Conservation (phyloP, 2,797 vertebrate genomes). For the Dicrostonyx torquatus region DNA sequence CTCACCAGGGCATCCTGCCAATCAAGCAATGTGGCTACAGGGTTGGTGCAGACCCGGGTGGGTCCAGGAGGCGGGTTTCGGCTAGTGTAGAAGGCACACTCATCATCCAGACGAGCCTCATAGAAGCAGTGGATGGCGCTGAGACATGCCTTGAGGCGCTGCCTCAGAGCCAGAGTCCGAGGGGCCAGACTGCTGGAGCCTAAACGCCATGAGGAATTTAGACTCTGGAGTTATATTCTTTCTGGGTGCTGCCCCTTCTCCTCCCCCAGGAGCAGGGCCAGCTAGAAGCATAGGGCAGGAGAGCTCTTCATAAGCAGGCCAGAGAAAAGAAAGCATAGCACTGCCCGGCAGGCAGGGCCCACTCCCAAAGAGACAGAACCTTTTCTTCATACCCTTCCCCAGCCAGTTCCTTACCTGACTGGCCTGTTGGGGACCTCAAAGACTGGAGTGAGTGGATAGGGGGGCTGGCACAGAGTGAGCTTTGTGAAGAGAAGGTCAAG, state of each 20-base stretch:
- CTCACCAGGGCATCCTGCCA: constrained; percentile 83
- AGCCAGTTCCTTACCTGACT: constrained; percentile 73
- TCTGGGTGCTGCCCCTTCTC: background rate
- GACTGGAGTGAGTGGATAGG: constrained; percentile 41
- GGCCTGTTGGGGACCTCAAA: background rate
- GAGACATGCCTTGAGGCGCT: constrained; percentile 78
- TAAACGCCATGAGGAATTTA: constrained; percentile 45
- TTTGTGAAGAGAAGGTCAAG: constrained; percentile 67
- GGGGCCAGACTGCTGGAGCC: constrained; percentile 56
- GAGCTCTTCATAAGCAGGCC: background rate
- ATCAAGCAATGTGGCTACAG: constrained; percentile 80
- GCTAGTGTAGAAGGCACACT: constrained; percentile 85
- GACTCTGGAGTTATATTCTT: background rate
- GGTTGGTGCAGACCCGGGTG: constrained; percentile 77
- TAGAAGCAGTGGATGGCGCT: constrained; percentile 75
- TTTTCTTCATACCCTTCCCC: background rate
- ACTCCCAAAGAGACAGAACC: background rate
- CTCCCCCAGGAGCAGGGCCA: background rate
- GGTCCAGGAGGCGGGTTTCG: constrained; percentile 18
- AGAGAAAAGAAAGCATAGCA: background rate
- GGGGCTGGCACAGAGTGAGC: constrained; percentile 64
- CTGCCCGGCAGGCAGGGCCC: background rate
- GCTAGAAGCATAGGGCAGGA: background rate
- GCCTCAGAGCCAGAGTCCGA: constrained; percentile 72
- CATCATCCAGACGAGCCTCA: constrained; percentile 82